These are phyloP conservation scores for Capitulum mitella DNA, from an alignment of 2,888 invertebrate species.

Conservation along the genomic window DNA sequence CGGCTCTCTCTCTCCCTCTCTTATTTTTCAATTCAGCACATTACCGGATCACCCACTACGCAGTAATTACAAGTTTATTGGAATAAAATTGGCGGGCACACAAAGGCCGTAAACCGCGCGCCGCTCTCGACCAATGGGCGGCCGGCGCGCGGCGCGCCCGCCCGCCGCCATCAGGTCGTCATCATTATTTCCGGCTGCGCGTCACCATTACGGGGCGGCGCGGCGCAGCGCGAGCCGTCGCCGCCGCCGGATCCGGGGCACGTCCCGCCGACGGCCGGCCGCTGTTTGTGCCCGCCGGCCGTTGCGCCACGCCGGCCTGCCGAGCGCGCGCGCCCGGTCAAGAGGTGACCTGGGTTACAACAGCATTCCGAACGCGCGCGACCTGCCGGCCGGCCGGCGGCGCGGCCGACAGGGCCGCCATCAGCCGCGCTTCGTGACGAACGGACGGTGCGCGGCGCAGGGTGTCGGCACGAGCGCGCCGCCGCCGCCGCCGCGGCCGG, in stretches of 20 bases:
- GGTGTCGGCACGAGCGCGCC: background rate
- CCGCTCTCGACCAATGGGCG: background rate
- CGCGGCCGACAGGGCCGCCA: background rate
- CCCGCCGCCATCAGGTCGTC: background rate
- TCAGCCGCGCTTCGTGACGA: background rate
- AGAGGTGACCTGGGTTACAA: background rate
- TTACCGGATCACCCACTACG: background rate
- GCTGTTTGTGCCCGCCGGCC: background rate
- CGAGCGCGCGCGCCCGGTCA: background rate
- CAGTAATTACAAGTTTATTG: background rate
- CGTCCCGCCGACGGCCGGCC: background rate
- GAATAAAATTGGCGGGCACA: background rate
- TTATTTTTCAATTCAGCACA: background rate
- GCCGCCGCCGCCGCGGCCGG: background rate
- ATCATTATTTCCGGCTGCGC: background rate
- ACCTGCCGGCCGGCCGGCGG: background rate
- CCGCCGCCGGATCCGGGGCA: background rate
- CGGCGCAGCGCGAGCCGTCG: background rate
- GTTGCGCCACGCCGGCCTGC: background rate
- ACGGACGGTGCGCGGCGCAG: background rate
- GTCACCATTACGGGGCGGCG: background rate
- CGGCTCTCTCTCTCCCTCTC: background rate
- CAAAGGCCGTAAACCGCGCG: background rate
- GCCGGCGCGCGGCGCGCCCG: background rate
- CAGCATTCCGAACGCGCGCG: background rate